A percentile compares a stretch with the other conserved stretches of the same genome.
phyloP scores from a whole-genome alignment of 1,140 invertebrate species.

The Grapholita molesta region DNA sequence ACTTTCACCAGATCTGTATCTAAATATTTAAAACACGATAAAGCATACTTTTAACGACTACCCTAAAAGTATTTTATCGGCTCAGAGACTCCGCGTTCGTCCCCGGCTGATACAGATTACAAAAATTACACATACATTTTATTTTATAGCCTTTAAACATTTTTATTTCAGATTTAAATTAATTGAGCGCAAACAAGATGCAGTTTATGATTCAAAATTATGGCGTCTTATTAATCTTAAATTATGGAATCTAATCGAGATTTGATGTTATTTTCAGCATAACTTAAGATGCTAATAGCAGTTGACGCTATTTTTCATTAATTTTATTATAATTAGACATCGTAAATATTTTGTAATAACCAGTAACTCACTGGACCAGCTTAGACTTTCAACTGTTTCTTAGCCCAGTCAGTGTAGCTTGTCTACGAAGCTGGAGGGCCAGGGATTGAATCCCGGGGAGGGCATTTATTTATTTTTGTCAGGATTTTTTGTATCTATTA shows the following conservation, averaged over 20 bases:
- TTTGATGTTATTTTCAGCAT: conserved; percentile 37
- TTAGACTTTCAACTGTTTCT: background rate
- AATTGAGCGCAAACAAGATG: conserved; percentile 65
- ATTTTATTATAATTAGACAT: conserved; percentile 32
- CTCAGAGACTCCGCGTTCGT: conserved; percentile 28
- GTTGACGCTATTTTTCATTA: conserved; percentile 44
- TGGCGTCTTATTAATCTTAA: conserved; percentile 42
- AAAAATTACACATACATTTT: conserved; percentile 60
- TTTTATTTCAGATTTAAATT: conserved; percentile 67
- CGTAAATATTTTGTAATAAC: conserved; percentile 27
- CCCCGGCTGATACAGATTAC: conserved; percentile 57
- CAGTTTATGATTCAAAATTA: conserved; percentile 45
- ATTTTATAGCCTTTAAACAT: conserved; percentile 55
- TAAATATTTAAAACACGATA: conserved; percentile 72
- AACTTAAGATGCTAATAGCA: conserved; percentile 42
- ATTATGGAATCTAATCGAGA: conserved; percentile 41
- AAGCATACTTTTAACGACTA: conserved; percentile 73
- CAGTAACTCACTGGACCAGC: background rate
- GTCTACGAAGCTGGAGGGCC: too few relatives aligned
- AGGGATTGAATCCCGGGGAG: too few relatives aligned
- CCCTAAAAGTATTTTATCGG: conserved; percentile 64
- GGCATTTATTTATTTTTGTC: too few relatives aligned
- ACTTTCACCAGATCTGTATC: conserved; percentile 72
- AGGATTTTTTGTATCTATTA: too few relatives aligned
- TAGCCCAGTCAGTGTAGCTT: too few relatives aligned